Percentiles rank a stretch among this genome's conserved stretches.
These are phyloP conservation scores for Drosophila cardini DNA, from an alignment of 1,140 invertebrate species.

Conservation along the genomic window DNA sequence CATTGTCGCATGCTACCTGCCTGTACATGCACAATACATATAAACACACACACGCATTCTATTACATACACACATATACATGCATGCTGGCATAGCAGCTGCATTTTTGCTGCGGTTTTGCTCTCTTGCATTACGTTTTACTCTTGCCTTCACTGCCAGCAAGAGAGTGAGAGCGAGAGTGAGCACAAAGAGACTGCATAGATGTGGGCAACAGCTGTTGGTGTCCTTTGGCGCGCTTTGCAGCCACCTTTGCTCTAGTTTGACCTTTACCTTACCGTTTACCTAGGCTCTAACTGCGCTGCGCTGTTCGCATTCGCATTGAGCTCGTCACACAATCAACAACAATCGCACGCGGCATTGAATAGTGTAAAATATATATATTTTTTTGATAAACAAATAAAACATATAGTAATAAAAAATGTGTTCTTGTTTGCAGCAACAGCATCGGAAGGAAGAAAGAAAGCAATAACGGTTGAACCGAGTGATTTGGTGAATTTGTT, in stretches of 20 bases:
- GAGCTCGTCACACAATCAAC: conserved; percentile 53
- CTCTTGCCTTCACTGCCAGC: neutral
- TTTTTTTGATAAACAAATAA: neutral
- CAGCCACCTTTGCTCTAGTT: conserved; percentile 22
- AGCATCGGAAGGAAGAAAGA: conserved; percentile 4
- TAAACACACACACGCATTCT: no score
- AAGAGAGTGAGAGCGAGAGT: conserved; percentile 3
- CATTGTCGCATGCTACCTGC: conserved; percentile 47
- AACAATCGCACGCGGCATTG: conserved; percentile 20
- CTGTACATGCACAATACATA: neutral
- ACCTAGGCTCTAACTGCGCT: conserved; percentile 24
- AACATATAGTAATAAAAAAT: conserved; percentile 14
- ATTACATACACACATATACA: neutral
- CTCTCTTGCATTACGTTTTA: conserved; percentile 29
- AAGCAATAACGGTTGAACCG: neutral
- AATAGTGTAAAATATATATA: conserved; percentile 5
- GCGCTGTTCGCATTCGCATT: conserved; percentile 45
- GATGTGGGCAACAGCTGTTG: conserved; percentile 39
- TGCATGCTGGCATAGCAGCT: conserved; percentile 27
- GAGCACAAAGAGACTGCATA: neutral
- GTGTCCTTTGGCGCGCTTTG: conserved; percentile 72
- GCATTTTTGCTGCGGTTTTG: conserved; percentile 18
- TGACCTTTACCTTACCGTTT: conserved; percentile 52
- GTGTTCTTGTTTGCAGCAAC: conserved; percentile 3
- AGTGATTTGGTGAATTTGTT: conserved; percentile 1